These are phyloP conservation scores for Chaenocephalus aceratus DNA, from an alignment of 2,113 vertebrate species.

Conservation along the genomic window DNA sequence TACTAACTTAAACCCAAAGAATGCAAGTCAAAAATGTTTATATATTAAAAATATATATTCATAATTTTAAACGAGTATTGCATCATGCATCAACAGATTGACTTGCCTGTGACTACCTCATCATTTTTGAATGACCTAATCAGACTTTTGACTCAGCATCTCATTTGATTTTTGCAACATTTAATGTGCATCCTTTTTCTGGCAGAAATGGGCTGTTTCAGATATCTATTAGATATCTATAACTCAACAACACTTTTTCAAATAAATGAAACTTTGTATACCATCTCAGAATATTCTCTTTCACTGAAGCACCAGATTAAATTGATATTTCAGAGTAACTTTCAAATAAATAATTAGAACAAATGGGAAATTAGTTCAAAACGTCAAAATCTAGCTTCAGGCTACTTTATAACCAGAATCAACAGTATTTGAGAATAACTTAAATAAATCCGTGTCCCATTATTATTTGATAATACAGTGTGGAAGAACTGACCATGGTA, in stretches of 20 bases:
- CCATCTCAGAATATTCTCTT: background rate
- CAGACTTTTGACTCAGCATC: background rate
- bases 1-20: background rate
- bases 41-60: background rate
- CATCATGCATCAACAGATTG: background rate
- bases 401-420: background rate
- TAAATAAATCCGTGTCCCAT: background rate
- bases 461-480: background rate
- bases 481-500: background rate
- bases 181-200: background rate
- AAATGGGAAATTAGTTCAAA: background rate
- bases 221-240: too few species aligned
- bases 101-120: background rate
- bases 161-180: background rate
- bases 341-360: background rate
- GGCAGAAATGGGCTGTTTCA: background rate
- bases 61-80: background rate
- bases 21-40: background rate
- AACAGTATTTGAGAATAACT: background rate
- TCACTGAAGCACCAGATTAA: background rate
- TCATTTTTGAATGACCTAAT: too few species aligned
- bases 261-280: background rate
- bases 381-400: background rate
- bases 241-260: background rate
- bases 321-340: background rate